Evolutionary conservation across 2,113 vertebrate genomes (phyloP).

Genomic region (Siniperca knerii): DNA sequence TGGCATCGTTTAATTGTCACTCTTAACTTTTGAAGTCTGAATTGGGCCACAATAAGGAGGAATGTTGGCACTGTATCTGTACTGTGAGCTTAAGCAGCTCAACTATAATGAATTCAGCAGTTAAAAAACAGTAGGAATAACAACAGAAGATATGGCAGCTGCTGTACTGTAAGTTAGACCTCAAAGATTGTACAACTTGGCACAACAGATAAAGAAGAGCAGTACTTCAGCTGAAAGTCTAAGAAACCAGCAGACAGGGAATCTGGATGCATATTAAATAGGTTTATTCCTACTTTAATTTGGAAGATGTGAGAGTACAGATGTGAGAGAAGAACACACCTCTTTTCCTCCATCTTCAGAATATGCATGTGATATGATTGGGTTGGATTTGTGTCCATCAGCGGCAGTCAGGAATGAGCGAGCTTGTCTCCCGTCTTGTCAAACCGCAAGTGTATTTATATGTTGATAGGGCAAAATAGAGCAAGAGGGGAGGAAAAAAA

Average conservation of each 20-base stretch:
- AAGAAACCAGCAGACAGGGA: conserved; percentile 2
- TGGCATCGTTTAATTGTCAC: conserved; percentile 11
- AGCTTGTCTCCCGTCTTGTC: conserved; percentile 49
- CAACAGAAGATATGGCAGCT: conserved; percentile 41
- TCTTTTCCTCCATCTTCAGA: conserved; percentile 25
- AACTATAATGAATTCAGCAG: conserved; percentile 55
- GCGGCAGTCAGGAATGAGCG: conserved; percentile 24
- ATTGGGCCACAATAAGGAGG: conserved; percentile 8
- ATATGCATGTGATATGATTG: conserved; percentile 64
- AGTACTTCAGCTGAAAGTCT: neutral
- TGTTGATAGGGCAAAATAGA: conserved; percentile 65
- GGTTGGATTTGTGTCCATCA: conserved; percentile 79
- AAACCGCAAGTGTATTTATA: conserved; percentile 60
- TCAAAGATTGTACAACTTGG: conserved; percentile 50
- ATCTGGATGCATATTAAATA: conserved; percentile 52
- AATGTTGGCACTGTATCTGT: conserved; percentile 43
- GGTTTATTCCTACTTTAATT: conserved; percentile 60
- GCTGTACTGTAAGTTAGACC: conserved; percentile 52
- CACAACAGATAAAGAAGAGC: conserved; percentile 27
- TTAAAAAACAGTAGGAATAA: conserved; percentile 42
- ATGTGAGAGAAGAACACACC: conserved; percentile 28
- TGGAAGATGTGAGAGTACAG: conserved; percentile 20
- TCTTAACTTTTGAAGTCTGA: conserved; percentile 39
- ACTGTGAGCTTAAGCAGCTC: conserved; percentile 61
- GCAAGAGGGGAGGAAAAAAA: conserved; percentile 54